These are phyloP conservation scores for Aldabrachelys gigantea DNA, from an alignment of 2,113 vertebrate species.

Conservation along the genomic window DNA sequence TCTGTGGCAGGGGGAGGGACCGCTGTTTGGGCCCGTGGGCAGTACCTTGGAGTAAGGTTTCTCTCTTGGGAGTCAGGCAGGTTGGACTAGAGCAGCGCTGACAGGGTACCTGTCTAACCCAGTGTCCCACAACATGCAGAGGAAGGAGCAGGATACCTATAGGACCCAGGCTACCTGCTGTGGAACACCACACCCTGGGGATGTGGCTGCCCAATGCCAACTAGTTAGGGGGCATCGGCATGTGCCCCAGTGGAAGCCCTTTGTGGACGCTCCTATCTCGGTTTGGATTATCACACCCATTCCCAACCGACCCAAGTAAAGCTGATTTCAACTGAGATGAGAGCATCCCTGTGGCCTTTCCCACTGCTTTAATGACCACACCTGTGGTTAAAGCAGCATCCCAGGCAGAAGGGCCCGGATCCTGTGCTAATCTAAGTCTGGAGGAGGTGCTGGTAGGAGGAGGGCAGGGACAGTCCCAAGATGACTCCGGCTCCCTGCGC, in stretches of 20 bases:
- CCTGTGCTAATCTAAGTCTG: neutral
- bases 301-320: neutral
- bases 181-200: neutral
- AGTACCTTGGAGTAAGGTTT: neutral
- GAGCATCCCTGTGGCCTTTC: neutral
- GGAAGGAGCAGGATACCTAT: neutral
- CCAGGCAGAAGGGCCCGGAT: neutral
- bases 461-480: neutral
- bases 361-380: neutral
- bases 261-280: neutral
- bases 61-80: neutral
- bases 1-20: neutral
- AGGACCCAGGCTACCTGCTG: neutral
- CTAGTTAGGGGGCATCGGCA: neutral
- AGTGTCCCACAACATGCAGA: neutral
- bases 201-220: neutral
- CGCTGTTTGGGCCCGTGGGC: neutral
- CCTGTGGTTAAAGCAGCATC: neutral
- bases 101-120: neutral
- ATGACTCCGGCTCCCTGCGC: neutral
- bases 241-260: neutral
- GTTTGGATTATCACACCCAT: neutral
- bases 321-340: neutral
- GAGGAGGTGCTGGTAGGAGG: neutral
- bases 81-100: neutral